Percentiles rank a stretch among this genome's conserved stretches.
Conservation (phyloP, 2,888 invertebrate genomes). For the Nezara viridula region DNA sequence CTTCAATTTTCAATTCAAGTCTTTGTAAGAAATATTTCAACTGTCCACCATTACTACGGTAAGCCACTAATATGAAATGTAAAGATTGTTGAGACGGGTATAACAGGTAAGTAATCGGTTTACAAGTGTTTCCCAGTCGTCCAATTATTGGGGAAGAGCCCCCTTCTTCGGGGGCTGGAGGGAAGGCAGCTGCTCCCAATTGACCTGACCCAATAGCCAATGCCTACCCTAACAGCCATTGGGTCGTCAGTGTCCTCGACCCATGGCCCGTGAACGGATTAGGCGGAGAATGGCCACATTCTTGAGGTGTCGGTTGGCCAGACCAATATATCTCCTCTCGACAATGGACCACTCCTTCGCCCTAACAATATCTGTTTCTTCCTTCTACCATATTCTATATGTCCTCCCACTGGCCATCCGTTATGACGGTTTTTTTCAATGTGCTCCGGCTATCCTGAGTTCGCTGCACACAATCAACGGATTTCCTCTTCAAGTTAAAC, state of each 20-base stretch:
- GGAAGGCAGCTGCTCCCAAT: slow-evolving; percentile 30
- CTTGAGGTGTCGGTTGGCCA: slow-evolving; percentile 48
- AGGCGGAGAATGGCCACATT: slow-evolving; percentile 48
- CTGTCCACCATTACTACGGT: no score
- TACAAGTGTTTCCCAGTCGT: slow-evolving; percentile 35
- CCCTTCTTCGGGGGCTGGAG: slow-evolving; percentile 36
- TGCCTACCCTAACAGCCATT: slow-evolving; percentile 13
- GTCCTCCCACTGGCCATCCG: slow-evolving; percentile 42
- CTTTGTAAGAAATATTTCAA: no score
- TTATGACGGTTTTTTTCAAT: slow-evolving; percentile 45
- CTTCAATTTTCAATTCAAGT: no score
- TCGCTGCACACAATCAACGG: slow-evolving; percentile 27
- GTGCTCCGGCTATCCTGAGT: slow-evolving; percentile 21
- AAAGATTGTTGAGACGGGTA: slow-evolving; percentile 38
- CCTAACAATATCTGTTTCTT: slow-evolving; percentile 42
- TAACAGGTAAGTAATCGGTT: slow-evolving; percentile 51
- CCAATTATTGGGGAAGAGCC: slow-evolving; percentile 45
- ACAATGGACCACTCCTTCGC: slow-evolving; percentile 48
- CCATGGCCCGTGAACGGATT: slow-evolving; percentile 48
- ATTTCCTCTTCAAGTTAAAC: slow-evolving; percentile 44
- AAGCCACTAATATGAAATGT: not conserved
- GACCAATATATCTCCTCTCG: slow-evolving; percentile 23
- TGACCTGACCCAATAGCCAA: slow-evolving; percentile 37
- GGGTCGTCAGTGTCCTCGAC: slow-evolving; percentile 33
- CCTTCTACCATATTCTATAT: slow-evolving; percentile 30